Conservation (phyloP, 2,888 invertebrate genomes). For the Drosophila birchii region DNA sequence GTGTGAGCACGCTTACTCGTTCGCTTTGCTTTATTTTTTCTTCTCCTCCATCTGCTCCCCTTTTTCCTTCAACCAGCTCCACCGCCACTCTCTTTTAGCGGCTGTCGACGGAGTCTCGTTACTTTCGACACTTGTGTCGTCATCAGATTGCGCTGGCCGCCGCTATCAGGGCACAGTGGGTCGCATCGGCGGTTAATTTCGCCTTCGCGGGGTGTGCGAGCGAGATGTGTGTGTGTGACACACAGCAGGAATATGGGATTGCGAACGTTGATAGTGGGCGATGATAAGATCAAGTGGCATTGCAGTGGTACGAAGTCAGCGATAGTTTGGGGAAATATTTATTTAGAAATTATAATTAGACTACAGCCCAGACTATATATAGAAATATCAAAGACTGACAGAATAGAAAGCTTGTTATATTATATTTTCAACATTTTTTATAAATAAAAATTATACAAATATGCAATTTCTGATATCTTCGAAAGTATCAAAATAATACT, state of each 20-base stretch:
- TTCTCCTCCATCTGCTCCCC: slow-evolving; percentile 3
- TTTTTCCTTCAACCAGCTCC: slow-evolving; percentile 14
- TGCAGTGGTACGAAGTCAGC: slow-evolving; percentile 6
- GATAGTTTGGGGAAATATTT: not conserved
- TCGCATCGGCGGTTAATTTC: slow-evolving; percentile 14
- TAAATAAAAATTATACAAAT: too few relatives aligned
- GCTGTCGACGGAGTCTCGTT: slow-evolving; percentile 74
- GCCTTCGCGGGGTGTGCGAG: slow-evolving; percentile 22
- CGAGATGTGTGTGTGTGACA: slow-evolving; percentile 14
- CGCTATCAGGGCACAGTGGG: slow-evolving; percentile 43
- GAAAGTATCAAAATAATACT: too few relatives aligned
- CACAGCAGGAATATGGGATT: slow-evolving; percentile 28
- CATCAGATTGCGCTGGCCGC: slow-evolving; percentile 67
- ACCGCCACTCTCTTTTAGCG: slow-evolving; percentile 33
- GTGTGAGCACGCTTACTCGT: slow-evolving; percentile 55
- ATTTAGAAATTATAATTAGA: not conserved
- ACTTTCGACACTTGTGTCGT: slow-evolving; percentile 79
- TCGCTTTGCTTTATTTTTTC: slow-evolving; percentile 46
- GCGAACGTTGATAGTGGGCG: slow-evolving; percentile 27
- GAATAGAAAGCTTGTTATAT: too few relatives aligned
- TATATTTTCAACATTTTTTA: not conserved
- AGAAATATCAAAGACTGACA: not conserved
- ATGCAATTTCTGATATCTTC: too few relatives aligned
- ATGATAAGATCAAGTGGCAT: slow-evolving; percentile 13
- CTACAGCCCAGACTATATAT: not conserved